These are phyloP conservation scores for Aegotheles bennettii DNA, from an alignment of 2,113 vertebrate genomes.

Conservation along the genomic window DNA sequence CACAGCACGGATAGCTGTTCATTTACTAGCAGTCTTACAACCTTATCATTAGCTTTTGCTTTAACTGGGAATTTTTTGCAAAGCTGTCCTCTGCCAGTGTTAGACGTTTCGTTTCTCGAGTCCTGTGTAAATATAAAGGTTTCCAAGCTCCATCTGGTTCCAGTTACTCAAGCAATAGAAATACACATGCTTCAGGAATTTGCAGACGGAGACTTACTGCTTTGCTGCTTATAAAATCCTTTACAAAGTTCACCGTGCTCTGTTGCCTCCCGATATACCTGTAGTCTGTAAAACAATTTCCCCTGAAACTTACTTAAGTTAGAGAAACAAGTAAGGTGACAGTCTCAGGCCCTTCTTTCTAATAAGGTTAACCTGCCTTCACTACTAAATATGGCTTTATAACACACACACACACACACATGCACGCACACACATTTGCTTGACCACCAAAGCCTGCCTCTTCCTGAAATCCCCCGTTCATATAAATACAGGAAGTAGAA, in stretches of 20 bases:
- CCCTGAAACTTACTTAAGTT: neutral
- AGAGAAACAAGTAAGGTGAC: neutral
- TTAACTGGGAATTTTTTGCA: neutral
- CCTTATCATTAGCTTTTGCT: neutral
- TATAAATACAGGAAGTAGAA: constrained; percentile 82
- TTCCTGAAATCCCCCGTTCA: constrained; percentile 81
- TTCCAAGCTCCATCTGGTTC: constrained; percentile 71
- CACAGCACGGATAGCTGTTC: neutral
- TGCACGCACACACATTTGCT: neutral
- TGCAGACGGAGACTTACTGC: constrained; percentile 43
- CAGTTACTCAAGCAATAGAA: constrained; percentile 63
- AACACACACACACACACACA: neutral
- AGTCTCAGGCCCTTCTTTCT: neutral
- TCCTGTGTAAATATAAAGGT: constrained; percentile 46
- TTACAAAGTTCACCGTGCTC: constrained; percentile 36
- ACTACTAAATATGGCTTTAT: constrained; percentile 54
- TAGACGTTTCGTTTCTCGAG: constrained; percentile 8
- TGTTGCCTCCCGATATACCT: constrained; percentile 40
- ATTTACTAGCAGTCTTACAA: neutral
- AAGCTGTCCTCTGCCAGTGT: neutral
- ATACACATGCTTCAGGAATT: constrained; percentile 70
- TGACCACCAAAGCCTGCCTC: constrained; percentile 85
- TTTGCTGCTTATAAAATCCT: constrained; percentile 47
- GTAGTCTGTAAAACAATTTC: neutral
- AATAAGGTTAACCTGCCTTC: constrained; percentile 18